These are phyloP conservation scores for Parazoanthus swiftii DNA, from an alignment of 92 coral and sea anemone species.

Conservation along the genomic window DNA sequence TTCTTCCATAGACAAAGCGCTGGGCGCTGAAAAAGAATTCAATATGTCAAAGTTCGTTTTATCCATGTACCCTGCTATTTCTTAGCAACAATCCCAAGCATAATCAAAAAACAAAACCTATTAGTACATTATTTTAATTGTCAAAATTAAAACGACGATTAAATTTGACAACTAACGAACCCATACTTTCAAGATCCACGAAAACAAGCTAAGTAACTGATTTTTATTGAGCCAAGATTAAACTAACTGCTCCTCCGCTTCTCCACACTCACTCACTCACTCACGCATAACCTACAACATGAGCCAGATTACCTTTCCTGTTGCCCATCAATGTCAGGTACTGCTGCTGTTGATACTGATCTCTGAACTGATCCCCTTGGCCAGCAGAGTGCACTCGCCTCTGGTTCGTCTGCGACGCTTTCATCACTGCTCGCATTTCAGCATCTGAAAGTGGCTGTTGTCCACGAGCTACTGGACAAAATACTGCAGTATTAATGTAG, in stretches of 20 bases:
- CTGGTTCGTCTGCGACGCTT: slow-evolving; percentile 85
- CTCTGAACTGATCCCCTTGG: slow-evolving; percentile 49
- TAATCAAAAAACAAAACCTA: too few relatives aligned
- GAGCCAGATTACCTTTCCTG: slow-evolving; percentile 58
- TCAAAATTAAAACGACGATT: too few relatives aligned
- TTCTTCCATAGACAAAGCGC: slow-evolving; percentile 94
- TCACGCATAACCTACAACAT: background rate
- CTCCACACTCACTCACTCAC: too few relatives aligned
- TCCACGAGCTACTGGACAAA: slow-evolving; percentile 25
- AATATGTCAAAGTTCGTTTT: too few relatives aligned
- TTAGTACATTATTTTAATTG: too few relatives aligned
- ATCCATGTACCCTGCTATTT: too few relatives aligned
- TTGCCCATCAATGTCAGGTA: slow-evolving; percentile 62
- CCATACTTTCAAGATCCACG: too few relatives aligned
- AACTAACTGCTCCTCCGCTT: too few relatives aligned
- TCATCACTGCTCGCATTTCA: slow-evolving; percentile 96
- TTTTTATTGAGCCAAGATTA: too few relatives aligned
- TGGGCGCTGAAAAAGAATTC: slow-evolving; percentile 62
- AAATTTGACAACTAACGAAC: too few relatives aligned
- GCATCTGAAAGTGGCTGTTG: slow-evolving; percentile 85
- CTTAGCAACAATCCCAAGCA: too few relatives aligned
- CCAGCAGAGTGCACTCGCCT: slow-evolving; percentile 50
- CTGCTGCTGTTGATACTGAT: slow-evolving; percentile 46
- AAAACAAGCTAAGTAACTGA: too few relatives aligned
- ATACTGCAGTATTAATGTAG: background rate